A percentile compares a stretch with the other conserved stretches of the same genome.
These are phyloP conservation scores for Diploptera punctata DNA, from an alignment of 2,888 invertebrate species.

Conservation along the genomic window DNA sequence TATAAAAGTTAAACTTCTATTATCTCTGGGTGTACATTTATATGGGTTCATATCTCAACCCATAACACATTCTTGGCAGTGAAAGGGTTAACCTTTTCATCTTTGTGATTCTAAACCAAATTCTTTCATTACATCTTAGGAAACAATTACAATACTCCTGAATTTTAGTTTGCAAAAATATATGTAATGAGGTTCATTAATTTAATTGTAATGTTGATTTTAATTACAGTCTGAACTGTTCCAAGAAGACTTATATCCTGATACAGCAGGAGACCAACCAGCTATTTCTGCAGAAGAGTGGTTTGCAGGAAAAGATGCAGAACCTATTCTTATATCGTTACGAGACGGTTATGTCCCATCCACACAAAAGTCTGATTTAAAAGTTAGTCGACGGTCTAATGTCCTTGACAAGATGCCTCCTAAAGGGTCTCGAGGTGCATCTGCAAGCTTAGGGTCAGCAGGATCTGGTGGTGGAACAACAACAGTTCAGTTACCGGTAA, in stretches of 20 bases:
- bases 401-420: constrained; percentile 72
- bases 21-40: too few species aligned
- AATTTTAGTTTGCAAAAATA: too few species aligned
- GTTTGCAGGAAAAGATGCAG: constrained; percentile 87
- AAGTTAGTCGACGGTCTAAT: constrained; percentile 60
- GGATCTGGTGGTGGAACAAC: constrained; percentile 22
- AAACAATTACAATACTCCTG: too few species aligned
- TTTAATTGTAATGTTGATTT: too few species aligned
- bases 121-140: too few species aligned
- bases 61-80: too few species aligned
- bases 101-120: too few species aligned
- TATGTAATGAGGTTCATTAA: too few species aligned
- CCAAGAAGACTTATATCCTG: constrained; percentile 97
- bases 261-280: constrained; percentile 90
- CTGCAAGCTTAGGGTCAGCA: not conserved
- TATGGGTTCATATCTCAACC: too few species aligned
- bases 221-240: constrained; percentile 82
- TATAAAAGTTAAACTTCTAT: too few species aligned
- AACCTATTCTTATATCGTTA: constrained; percentile 89
- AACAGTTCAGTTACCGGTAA: constrained; percentile 16
- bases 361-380: constrained; percentile 63
- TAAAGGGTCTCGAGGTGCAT: constrained; percentile 45
- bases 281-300: constrained; percentile 92
- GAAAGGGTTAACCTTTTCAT: too few species aligned
- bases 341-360: constrained; percentile 77